Percentiles rank a stretch among this genome's conserved stretches.
Evolutionary conservation across 2,888 invertebrate species (phyloP).

Genomic region (Penaeus monodon): DNA sequence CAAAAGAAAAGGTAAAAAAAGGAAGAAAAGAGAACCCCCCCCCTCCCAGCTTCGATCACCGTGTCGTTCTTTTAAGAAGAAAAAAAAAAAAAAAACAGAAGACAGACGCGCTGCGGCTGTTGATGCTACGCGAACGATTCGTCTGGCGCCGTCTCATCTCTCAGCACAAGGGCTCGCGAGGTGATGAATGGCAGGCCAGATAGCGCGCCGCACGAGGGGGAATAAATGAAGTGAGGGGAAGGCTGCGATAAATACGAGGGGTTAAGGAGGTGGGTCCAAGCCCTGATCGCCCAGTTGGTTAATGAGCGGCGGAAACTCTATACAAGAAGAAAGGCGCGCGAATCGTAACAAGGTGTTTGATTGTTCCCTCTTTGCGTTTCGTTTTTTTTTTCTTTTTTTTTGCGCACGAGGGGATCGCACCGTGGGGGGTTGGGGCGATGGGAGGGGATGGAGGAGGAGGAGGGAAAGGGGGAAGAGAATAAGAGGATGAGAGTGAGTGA

Average conservation of each 20-base stretch:
- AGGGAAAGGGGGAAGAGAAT: background rate
- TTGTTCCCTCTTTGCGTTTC: too few species aligned
- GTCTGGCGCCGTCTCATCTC: background rate
- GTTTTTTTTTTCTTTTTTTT: too few species aligned
- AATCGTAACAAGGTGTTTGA: too few species aligned
- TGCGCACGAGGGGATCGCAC: too few species aligned
- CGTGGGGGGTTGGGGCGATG: too few species aligned
- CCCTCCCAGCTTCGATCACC: too few species aligned
- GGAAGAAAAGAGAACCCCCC: too few species aligned
- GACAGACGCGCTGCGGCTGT: constrained; percentile 28
- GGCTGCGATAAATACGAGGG: constrained; percentile 1
- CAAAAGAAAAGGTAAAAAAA: too few species aligned
- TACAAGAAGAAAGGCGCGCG: too few species aligned
- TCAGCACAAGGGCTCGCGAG: background rate
- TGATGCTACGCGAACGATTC: constrained; percentile 17
- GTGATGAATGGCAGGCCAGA: constrained; percentile 1
- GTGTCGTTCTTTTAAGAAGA: too few species aligned
- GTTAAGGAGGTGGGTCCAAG: background rate
- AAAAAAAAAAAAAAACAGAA: background rate
- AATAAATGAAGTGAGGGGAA: constrained; percentile 23
- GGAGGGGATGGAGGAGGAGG: background rate
- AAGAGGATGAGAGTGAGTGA: constrained; percentile 15
- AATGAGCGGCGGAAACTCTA: too few species aligned
- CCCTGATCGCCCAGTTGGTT: too few species aligned
- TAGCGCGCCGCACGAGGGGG: constrained; percentile 1